phyloP scores from a whole-genome alignment of 2,888 invertebrate genomes.

The Synanthedon vespiformis region DNA sequence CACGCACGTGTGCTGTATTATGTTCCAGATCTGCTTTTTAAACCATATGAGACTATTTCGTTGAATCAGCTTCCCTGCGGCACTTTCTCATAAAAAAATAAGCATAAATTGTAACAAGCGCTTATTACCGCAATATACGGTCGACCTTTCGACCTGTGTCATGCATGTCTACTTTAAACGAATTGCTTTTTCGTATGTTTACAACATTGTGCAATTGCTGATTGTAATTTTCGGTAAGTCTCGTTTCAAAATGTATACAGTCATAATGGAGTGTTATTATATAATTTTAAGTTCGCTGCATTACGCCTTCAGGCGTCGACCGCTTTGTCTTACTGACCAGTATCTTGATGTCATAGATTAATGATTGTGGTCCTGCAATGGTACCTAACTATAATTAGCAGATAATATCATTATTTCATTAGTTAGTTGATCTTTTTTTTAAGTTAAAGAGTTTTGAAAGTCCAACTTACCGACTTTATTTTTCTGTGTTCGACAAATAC shows the following conservation, averaged over 20 bases:
- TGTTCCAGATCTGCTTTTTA: too few relatives aligned
- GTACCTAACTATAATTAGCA: background rate
- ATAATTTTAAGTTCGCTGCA: background rate
- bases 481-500: too few relatives aligned
- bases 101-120: too few relatives aligned
- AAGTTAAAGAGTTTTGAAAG: too few relatives aligned
- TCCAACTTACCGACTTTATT: too few relatives aligned
- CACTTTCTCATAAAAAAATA: too few relatives aligned
- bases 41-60: too few relatives aligned
- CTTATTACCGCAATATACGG: slow-evolving; percentile 3
- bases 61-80: too few relatives aligned
- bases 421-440: background rate
- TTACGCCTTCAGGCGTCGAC: background rate
- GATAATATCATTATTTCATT: background rate
- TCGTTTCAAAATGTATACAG: slow-evolving; percentile 3
- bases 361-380: background rate
- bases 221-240: slow-evolving; percentile 5
- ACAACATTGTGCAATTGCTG: slow-evolving; percentile 9
- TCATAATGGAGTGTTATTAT: background rate
- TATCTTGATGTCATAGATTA: background rate
- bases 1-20: too few relatives aligned
- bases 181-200: slow-evolving; percentile 1
- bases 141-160: slow-evolving; percentile 7
- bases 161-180: slow-evolving; percentile 1
- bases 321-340: background rate